Evolutionary conservation across 2,888 invertebrate species (phyloP), one percentile per base, ranked within the genome.

Genomic region (Aleiodes leptofemur): DNA sequence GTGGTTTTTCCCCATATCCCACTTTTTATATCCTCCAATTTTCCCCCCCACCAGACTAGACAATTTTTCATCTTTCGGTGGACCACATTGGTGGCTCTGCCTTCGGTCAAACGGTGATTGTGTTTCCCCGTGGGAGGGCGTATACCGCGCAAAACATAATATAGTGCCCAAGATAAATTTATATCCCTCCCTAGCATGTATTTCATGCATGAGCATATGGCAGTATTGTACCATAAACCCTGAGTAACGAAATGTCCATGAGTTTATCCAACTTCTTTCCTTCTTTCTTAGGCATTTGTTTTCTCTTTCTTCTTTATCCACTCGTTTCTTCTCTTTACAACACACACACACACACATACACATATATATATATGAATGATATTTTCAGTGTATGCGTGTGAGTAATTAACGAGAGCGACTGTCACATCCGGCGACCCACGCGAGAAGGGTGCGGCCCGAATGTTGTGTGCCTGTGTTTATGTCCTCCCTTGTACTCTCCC

Each of bases 381-480:
- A 34, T 34, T 6, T 34, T 6, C 34, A 6, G 6, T 34, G 34
- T 34, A 34, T 84, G 83, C 84, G 86, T 84, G 86, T 86, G 87
- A 87, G 89, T 89, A 89, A 89, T 89, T 89, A 89, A 89, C 89
- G 87, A 88, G 87, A 88, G 88, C 87, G 88, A 87, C 87, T 86
- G 88, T 88, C 87, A 88, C 88, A 89, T 89, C 89, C 89, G 89
- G 88, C 89, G 88, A 88, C 89, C 89, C 89, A 89, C 89, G 89
- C 89, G 85, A 85, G 80, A 86, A 88, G 89, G 88, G 89, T 88
- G 86, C 85, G 83, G 85, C 82, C 77, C 23, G 23, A 48, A 13
- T 16, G 16, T 31, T 77, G 76, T 76, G 76, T 79, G 76, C 77
- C 72, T 76, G 34, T 61, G 61, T 34, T 38, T 81, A 78, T 80